A percentile compares a stretch with the other conserved stretches of the same genome.
Evolutionary conservation across 2,888 invertebrate species (phyloP).

Genomic region (Ichneumon xanthorius): DNA sequence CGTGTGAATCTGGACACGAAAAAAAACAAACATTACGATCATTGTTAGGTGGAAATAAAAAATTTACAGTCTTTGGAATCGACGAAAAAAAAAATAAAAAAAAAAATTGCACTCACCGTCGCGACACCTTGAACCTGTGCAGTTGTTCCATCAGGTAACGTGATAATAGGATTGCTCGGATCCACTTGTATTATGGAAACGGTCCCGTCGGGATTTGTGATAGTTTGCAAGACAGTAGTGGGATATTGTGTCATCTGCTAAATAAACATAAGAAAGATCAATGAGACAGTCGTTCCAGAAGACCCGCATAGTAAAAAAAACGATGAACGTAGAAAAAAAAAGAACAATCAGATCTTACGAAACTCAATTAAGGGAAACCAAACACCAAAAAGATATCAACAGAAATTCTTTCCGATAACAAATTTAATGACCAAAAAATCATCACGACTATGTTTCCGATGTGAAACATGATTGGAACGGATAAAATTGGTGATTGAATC

Average conservation of each 20-base stretch:
- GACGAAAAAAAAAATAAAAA: neutral
- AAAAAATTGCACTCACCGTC: conserved; percentile 84
- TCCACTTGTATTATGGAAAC: conserved; percentile 98
- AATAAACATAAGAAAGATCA: conserved; percentile 53
- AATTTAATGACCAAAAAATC: conserved; percentile 28
- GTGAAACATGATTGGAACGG: conserved; percentile 50
- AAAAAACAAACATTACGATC: conserved; percentile 7
- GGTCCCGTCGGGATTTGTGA: conserved; percentile 98
- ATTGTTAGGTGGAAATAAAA: neutral
- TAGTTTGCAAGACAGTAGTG: conserved; percentile 96
- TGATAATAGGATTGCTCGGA: conserved; percentile 97
- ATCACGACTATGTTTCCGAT: conserved; percentile 24
- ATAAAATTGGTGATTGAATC: conserved; percentile 35
- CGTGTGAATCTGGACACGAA: conserved; percentile 84
- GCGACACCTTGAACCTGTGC: conserved; percentile 95
- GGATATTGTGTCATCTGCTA: conserved; percentile 90
- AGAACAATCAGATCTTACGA: conserved; percentile 73
- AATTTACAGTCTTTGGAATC: neutral
- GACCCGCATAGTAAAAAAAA: conserved; percentile 52
- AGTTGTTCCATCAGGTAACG: conserved; percentile 97
- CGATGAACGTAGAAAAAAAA: conserved; percentile 43
- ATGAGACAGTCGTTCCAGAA: conserved; percentile 26
- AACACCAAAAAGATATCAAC: conserved; percentile 76
- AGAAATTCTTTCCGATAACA: conserved; percentile 61
- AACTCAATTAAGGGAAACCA: conserved; percentile 84